A percentile compares a stretch with the other conserved stretches of the same genome.
Conservation (phyloP, 37 sponge, comb jelly and placozoan species). For the Halisarca cf. caerulea region DNA sequence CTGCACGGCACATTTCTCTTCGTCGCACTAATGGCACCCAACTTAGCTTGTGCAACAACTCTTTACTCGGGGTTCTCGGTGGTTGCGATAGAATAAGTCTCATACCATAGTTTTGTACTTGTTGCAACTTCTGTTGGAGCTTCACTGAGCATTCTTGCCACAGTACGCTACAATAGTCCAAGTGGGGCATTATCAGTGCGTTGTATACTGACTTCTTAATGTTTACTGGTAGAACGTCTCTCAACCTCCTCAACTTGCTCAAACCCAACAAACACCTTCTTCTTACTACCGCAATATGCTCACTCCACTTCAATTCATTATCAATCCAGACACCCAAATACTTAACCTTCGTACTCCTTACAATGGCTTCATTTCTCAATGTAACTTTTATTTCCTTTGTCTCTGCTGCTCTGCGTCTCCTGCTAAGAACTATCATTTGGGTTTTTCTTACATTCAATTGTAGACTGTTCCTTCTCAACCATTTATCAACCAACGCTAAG, state of each 20-base stretch:
- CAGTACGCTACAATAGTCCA: constrained; percentile 23
- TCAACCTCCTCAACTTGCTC: not conserved
- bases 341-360: not conserved
- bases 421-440: no score
- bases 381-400: not conserved
- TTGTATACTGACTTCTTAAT: constrained; percentile 1
- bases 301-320: constrained; percentile 16
- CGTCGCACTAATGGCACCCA: not conserved
- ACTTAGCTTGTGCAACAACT: not conserved
- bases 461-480: no score
- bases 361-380: not conserved
- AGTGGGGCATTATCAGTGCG: not conserved
- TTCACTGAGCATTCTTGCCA: constrained; percentile 23
- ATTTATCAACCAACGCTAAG: no score
- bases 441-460: no score
- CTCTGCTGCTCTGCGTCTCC: not conserved
- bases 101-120: constrained; percentile 32
- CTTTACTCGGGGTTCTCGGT: not conserved
- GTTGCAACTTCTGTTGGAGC: not conserved
- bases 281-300: constrained; percentile 13
- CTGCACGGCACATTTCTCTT: not conserved
- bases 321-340: constrained; percentile 23
- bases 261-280: constrained; percentile 9
- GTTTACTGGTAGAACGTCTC: not conserved
- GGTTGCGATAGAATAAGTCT: constrained; percentile 11